A percentile compares a stretch with the other conserved stretches of the same genome.
Conservation (phyloP, 2,888 invertebrate genomes). For the Sminthurinus aureus region DNA sequence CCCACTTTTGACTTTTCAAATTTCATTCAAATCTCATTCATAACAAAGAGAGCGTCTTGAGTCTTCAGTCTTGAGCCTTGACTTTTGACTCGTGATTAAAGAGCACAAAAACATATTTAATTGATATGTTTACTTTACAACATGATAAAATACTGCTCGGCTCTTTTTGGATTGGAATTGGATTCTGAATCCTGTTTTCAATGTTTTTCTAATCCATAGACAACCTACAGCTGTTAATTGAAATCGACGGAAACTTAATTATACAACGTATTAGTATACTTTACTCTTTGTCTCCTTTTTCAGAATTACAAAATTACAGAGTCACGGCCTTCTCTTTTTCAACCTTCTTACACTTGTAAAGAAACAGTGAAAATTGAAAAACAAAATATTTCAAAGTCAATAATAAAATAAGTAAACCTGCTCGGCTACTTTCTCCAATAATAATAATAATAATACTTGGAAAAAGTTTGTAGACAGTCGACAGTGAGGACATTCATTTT, state of each 20-base stretch:
- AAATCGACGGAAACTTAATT: neutral
- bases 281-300: neutral
- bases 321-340: neutral
- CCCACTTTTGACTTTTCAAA: too few species aligned
- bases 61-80: neutral
- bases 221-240: neutral
- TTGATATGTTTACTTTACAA: slow-evolving; percentile 7
- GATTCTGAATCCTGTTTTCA: neutral
- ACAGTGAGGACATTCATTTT: slow-evolving; percentile 10
- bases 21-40: too few species aligned
- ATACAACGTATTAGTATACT: neutral
- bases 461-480: slow-evolving; percentile 9
- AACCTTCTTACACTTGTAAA: neutral
- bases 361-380: neutral
- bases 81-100: neutral
- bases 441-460: neutral
- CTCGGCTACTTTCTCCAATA: neutral
- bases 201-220: neutral
- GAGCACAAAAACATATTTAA: neutral
- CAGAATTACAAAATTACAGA: neutral
- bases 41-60: too few species aligned
- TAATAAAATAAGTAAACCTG: neutral
- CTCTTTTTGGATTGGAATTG: neutral
- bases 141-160: neutral
- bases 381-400: slow-evolving; percentile 5